Evolutionary conservation across 64 coral and sea anemone species (phyloP).

Genomic region (Trachythela sp.): DNA sequence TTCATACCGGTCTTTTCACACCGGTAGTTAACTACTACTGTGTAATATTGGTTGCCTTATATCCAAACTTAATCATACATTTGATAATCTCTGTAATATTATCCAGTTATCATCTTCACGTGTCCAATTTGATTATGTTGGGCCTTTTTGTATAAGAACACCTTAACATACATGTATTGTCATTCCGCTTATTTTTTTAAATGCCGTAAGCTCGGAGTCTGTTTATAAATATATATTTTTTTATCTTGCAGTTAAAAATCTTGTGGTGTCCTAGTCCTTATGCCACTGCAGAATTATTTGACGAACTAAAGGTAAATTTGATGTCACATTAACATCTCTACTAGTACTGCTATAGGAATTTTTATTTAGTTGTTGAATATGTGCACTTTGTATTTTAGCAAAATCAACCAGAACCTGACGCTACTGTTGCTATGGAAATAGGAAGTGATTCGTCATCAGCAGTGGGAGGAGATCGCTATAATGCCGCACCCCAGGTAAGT

Average conservation of each 20-base stretch:
- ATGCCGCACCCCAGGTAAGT: slow-evolving; percentile 58
- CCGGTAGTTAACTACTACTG: too few species aligned
- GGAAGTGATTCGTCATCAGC: slow-evolving; percentile 41
- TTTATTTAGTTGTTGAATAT: neutral
- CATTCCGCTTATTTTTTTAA: too few species aligned
- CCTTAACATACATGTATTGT: neutral
- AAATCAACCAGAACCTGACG: slow-evolving; percentile 57
- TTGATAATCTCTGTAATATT: too few species aligned
- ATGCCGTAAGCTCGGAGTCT: too few species aligned
- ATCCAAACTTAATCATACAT: too few species aligned
- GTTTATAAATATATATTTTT: neutral
- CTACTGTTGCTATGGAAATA: slow-evolving; percentile 47
- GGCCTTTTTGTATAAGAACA: too few species aligned
- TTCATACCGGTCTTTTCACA: too few species aligned
- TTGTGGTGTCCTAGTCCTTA: slow-evolving; percentile 98
- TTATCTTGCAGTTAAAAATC: slow-evolving; percentile 60
- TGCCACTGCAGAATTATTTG: slow-evolving; percentile 91
- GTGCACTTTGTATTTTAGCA: slow-evolving; percentile 6
- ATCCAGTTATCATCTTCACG: too few species aligned
- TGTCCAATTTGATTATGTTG: too few species aligned
- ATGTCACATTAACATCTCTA: too few species aligned
- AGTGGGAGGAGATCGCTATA: slow-evolving; percentile 47
- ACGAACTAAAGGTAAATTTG: slow-evolving; percentile 77
- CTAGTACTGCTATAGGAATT: neutral
- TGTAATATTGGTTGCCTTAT: too few species aligned